Evolutionary conservation across 2,797 vertebrate species (phyloP).

Genomic region (Sebastes vulpes): DNA sequence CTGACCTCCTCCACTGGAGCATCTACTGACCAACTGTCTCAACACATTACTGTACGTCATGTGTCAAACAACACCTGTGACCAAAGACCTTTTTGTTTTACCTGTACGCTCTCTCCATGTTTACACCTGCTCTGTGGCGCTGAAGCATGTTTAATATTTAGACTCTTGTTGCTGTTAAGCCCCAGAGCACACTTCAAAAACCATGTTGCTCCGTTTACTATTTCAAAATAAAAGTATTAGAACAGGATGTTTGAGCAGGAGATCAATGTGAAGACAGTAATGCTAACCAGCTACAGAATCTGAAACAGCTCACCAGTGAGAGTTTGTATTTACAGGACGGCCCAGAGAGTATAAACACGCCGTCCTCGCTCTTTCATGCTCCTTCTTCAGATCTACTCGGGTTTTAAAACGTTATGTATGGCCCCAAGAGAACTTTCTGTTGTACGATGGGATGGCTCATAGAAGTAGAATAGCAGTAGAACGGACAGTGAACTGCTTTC

Average conservation of each 20-base stretch:
- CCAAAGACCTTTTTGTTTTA: slow-evolving; percentile 18
- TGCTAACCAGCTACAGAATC: not conserved
- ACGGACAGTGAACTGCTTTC: too few species aligned
- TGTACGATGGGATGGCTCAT: too few species aligned
- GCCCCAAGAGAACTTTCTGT: not conserved
- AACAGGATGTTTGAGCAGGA: not conserved
- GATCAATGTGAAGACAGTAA: not conserved
- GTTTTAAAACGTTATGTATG: not conserved
- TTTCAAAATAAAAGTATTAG: slow-evolving; percentile 4
- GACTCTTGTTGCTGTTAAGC: not conserved
- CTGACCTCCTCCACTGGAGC: slow-evolving; percentile 31
- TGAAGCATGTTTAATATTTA: not conserved
- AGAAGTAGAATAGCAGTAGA: too few species aligned
- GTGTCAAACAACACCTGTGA: slow-evolving; percentile 12
- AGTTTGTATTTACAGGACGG: slow-evolving; percentile 21
- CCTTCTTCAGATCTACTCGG: not conserved
- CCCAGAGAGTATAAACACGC: slow-evolving; percentile 1
- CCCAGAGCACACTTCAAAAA: not conserved
- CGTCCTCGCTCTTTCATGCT: not conserved
- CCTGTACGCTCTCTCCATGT: not conserved
- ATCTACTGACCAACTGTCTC: slow-evolving; percentile 2
- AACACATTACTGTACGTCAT: slow-evolving; percentile 42
- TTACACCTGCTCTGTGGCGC: slow-evolving; percentile 15
- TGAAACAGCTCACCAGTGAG: not conserved
- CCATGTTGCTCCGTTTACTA: not conserved